Evolutionary conservation across 2,797 vertebrate genomes (phyloP).

Genomic region (Brachymystax lenok): DNA sequence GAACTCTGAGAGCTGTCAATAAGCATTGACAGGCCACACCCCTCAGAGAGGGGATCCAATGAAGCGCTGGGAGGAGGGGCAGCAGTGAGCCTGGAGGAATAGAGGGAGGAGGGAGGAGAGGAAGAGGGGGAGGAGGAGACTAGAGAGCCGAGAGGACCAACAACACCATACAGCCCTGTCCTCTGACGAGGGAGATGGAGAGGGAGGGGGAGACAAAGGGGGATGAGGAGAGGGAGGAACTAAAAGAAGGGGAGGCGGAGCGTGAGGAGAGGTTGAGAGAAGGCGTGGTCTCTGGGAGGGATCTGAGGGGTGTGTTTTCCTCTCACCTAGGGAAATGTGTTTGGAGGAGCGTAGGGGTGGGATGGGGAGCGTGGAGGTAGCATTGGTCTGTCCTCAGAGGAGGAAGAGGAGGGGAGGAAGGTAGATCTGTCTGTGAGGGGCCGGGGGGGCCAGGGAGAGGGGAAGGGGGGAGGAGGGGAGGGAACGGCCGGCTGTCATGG

Average conservation of each 20-base stretch:
- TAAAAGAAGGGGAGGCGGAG: slow-evolving; percentile 84
- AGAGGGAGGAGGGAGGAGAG: slow-evolving; percentile 75
- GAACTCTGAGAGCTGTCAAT: slow-evolving; percentile 73
- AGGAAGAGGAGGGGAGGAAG: slow-evolving; percentile 66
- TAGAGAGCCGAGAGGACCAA: slow-evolving; percentile 56
- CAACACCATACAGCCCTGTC: slow-evolving; percentile 69
- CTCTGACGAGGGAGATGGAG: slow-evolving; percentile 83
- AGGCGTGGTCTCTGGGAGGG: slow-evolving; percentile 87
- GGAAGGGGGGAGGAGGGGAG: slow-evolving; percentile 79
- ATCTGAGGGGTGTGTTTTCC: slow-evolving; percentile 87
- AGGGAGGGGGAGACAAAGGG: slow-evolving; percentile 72
- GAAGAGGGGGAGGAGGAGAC: slow-evolving; percentile 75
- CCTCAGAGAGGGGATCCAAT: slow-evolving; percentile 76
- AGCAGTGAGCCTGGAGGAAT: slow-evolving; percentile 80
- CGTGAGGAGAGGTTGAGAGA: slow-evolving; percentile 90
- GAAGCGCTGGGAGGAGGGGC: slow-evolving; percentile 68
- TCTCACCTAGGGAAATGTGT: slow-evolving; percentile 74
- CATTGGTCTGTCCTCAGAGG: slow-evolving; percentile 82
- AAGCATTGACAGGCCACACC: slow-evolving; percentile 74
- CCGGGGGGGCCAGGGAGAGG: slow-evolving; percentile 35
- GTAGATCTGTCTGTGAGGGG: slow-evolving; percentile 73
- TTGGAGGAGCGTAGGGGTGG: slow-evolving; percentile 84
- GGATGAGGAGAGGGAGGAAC: slow-evolving; percentile 74
- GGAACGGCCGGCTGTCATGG: slow-evolving; percentile 73
- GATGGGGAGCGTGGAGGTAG: slow-evolving; percentile 87